Evolutionary conservation across 2,797 vertebrate genomes (phyloP), one percentile per base, ranked within the genome.

Genomic region (Aplochiton taeniatus): DNA sequence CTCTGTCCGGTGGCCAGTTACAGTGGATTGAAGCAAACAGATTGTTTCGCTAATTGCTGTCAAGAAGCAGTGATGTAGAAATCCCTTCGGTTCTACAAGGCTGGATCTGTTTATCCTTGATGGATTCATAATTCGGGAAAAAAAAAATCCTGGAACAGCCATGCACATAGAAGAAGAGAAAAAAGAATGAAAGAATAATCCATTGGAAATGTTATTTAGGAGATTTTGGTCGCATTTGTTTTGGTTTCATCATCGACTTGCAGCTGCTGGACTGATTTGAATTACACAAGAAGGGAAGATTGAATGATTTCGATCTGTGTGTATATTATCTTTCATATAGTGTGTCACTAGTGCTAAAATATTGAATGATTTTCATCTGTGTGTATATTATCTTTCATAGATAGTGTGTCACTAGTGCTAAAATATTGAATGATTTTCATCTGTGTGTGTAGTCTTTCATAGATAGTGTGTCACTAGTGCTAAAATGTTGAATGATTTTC

Each of bases 31-130:
- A 82, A 80, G 77, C 82, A 87, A 90, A 89, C 89, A 90, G 89
- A 89, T 88, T 89, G 88, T 88, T 86, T 87, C 87, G 85, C 88
- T 90, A 89, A 90, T 90, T 90, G 88, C 87, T 87, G 88, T 90
- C 89, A 90, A 83, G 85, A 89, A 84, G 81, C 31, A 31, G 31
- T 87, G 87, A 88, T 85, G 83, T 83, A 79, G 80, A 87, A 87
- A 89, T 82, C 88, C 86, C 78, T 75, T 81, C 86, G 86, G 83
- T 84, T 87, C 71, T 69, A 47, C 9, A 74, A 86, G 80, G 83
- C 83, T 78, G 83, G 79, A 80, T 83, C 19, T 78, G 81, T 83
- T 41, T 80, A 78, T 86, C 85, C 83, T 87, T 76, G 31, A 80
- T 82, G 82, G 83, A 86, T 85, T 87, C 71, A 81, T 85, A 89